A percentile compares a stretch with the other conserved stretches of the same genome.
phyloP scores from a whole-genome alignment of 2,888 invertebrate species.

The Agrotis ipsilon region DNA sequence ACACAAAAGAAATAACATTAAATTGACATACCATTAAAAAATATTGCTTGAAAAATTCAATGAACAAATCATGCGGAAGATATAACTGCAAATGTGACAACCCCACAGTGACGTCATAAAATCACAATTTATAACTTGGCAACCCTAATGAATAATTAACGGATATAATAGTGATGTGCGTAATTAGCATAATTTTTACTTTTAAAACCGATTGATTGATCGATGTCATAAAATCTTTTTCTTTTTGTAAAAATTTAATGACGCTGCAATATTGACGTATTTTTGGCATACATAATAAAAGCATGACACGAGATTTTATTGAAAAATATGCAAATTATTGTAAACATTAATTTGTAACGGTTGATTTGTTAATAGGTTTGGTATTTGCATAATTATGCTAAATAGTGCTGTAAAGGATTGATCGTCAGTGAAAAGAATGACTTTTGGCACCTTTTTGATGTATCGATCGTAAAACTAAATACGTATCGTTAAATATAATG shows the following conservation, averaged over 20 bases:
- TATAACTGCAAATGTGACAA: slow-evolving; percentile 81
- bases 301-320: slow-evolving; percentile 87
- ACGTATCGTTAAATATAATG: slow-evolving; percentile 74
- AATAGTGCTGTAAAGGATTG: slow-evolving; percentile 69
- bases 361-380: slow-evolving; percentile 87
- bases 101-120: slow-evolving; percentile 80
- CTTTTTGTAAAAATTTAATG: slow-evolving; percentile 77
- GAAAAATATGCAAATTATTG: slow-evolving; percentile 86
- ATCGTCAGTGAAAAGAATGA: slow-evolving; percentile 81
- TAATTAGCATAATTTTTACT: slow-evolving; percentile 82
- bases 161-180: slow-evolving; percentile 65
- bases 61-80: slow-evolving; percentile 85
- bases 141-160: slow-evolving; percentile 86
- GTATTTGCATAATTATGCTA: slow-evolving; percentile 86
- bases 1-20: slow-evolving; percentile 87
- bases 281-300: slow-evolving; percentile 74
- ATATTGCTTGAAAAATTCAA: slow-evolving; percentile 87
- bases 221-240: slow-evolving; percentile 82
- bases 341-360: slow-evolving; percentile 91
- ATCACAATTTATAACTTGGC: slow-evolving; percentile 76
- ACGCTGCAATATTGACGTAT: slow-evolving; percentile 76
- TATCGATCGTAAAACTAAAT: slow-evolving; percentile 84
- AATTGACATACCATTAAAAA: slow-evolving; percentile 90
- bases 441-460: slow-evolving; percentile 85
- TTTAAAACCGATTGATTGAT: slow-evolving; percentile 82